Percentiles rank a stretch among this genome's conserved stretches.
Conservation (phyloP, 2,797 vertebrate species). For the Taenioides sp. region DNA sequence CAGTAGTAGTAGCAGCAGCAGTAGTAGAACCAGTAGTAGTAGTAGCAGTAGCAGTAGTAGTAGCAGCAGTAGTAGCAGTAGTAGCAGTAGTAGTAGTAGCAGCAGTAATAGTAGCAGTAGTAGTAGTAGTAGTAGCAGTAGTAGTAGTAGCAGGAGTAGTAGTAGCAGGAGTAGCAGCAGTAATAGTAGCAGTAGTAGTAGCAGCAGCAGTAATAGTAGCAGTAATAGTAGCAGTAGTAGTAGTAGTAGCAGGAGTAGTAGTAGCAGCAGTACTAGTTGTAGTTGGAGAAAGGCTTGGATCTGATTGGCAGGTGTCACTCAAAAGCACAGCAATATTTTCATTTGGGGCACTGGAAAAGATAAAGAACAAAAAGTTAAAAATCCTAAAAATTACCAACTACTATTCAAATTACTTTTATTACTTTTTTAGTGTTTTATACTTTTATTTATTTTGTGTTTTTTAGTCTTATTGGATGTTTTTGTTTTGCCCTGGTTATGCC, state of each 20-base stretch:
- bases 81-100: not conserved
- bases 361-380: not conserved
- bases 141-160: not conserved
- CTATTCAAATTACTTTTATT: not conserved
- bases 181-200: not conserved
- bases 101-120: not conserved
- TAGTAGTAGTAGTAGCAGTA: no score
- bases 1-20: not conserved
- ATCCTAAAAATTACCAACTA: not conserved
- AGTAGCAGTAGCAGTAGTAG: not conserved
- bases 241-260: not conserved
- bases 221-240: not conserved
- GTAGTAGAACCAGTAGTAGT: not conserved
- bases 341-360: constrained; percentile 26
- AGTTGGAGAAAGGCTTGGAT: not conserved
- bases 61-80: not conserved
- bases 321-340: constrained; percentile 60
- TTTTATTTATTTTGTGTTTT: not conserved
- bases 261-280: not conserved
- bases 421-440: no score
- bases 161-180: not conserved
- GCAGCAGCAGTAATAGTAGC: not conserved
- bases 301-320: constrained; percentile 48
- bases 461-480: no score
- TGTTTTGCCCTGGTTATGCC: no score